Evolutionary conservation across 2,113 vertebrate genomes (phyloP), one percentile per base, ranked within the genome.

Genomic region (Vireo altiloquus): DNA sequence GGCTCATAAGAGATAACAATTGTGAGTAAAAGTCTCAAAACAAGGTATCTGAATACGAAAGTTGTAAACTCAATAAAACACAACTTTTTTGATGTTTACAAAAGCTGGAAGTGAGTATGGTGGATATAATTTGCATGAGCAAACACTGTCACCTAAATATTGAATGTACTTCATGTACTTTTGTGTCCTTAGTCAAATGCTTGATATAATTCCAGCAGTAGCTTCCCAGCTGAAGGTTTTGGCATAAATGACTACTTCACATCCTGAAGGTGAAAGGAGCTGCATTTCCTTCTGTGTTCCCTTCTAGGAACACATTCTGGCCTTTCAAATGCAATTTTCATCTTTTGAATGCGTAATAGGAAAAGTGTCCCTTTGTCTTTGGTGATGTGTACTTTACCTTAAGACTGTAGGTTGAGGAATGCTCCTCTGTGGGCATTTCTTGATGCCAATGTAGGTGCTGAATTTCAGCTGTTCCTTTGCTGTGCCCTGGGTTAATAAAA

Each of bases 311-410:
- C 33, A 54, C n/a, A 52, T 54, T 87, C 64, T 81, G 50, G 53
- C 37, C 54, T 85, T 77, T 84, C 71, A 92, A 92, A 77, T 49
- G 31, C 54, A 68, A 23, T 82, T 88, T 84, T 64, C 31, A 20
- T 82, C 46, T 88, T 85, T 59, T 44, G 53, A 87, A 82, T 76
- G 40, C 52, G 28, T 68, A 91, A 78, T 50, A 82, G 11, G 13
- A 35, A 71, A 89, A 82, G 4, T 1, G 1, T 42, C 40, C 37
- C 14, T 76, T 92, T 91, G 74, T 50, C 39, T 84, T 59, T 53
- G n/a, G 40, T 35, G 42, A 65, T 65, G 33, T 69, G 7, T 49
- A 19, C 79, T 94, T 91, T 69, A 46, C 23, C 15, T 85, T 72
- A 52, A 53, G 33, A 35, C 22, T 16, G 10, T 14, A 40, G 35